Percentiles rank a stretch among this genome's conserved stretches.
These are phyloP conservation scores for Sympetrum striolatum DNA, from an alignment of 2,888 invertebrate genomes.

Conservation along the genomic window DNA sequence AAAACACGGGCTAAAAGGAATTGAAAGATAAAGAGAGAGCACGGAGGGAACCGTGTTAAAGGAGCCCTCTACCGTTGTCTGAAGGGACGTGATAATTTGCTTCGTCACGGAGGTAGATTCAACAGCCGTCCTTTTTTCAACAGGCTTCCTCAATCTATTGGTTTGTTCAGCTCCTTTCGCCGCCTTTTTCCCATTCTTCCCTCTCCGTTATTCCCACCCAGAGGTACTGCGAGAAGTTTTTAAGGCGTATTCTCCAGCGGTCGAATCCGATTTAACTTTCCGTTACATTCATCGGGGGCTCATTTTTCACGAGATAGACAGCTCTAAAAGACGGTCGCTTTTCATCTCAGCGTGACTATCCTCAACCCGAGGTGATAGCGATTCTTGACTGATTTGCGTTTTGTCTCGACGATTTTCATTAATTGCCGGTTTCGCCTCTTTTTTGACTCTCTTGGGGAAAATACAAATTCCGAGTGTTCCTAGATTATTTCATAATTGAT, in stretches of 20 bases:
- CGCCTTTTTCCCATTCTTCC: background rate
- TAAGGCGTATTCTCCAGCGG: background rate
- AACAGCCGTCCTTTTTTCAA: background rate
- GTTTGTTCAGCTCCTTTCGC: background rate
- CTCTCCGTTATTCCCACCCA: background rate
- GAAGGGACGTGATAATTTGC: background rate
- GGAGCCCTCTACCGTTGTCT: background rate
- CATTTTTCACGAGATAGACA: too few species aligned
- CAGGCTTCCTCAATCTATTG: background rate
- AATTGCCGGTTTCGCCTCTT: too few species aligned
- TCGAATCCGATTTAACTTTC: too few species aligned
- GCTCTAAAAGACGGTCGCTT: too few species aligned
- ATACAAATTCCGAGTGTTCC: too few species aligned
- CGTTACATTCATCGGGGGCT: too few species aligned
- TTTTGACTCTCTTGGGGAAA: too few species aligned
- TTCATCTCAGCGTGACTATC: too few species aligned
- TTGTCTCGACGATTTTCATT: too few species aligned
- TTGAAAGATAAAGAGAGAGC: background rate
- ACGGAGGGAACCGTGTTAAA: background rate
- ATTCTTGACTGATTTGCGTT: too few species aligned
- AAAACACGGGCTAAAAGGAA: background rate
- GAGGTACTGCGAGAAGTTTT: background rate
- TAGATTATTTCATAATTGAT: too few species aligned
- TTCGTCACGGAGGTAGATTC: background rate
- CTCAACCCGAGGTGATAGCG: too few species aligned